A percentile compares a stretch with the other conserved stretches of the same genome.
Conservation (phyloP, 2,113 vertebrate genomes). For the Gila orcuttii region DNA sequence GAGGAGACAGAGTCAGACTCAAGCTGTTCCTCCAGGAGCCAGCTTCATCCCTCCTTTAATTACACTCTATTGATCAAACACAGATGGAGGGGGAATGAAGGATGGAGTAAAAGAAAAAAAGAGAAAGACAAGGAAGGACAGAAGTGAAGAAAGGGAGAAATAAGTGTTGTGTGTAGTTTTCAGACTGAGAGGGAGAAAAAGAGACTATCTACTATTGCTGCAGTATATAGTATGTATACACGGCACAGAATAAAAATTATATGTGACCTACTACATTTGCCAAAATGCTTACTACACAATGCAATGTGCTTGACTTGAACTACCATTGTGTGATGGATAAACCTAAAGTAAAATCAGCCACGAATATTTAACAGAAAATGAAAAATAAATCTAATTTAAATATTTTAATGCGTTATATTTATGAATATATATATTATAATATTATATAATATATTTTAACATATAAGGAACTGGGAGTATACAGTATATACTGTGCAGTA, state of each 20-base stretch:
- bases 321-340: background rate
- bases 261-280: background rate
- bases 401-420: background rate
- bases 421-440: background rate
- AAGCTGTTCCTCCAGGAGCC: constrained; percentile 42
- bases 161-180: background rate
- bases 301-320: background rate
- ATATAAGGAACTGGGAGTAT: background rate
- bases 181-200: background rate
- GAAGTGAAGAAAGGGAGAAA: constrained; percentile 37
- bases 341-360: background rate
- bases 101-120: constrained; percentile 9
- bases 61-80: constrained; percentile 41
- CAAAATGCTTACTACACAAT: background rate
- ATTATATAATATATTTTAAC: background rate
- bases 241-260: background rate
- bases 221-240: background rate
- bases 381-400: background rate
- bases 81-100: constrained; percentile 18
- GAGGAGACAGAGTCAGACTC: constrained; percentile 50
- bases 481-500: too few relatives aligned
- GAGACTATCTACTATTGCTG: constrained; percentile 13
- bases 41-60: constrained; percentile 46
- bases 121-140: constrained; percentile 42
- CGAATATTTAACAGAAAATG: background rate